Conservation (phyloP, 2,888 invertebrate species). For the Macrophya annulata region DNA sequence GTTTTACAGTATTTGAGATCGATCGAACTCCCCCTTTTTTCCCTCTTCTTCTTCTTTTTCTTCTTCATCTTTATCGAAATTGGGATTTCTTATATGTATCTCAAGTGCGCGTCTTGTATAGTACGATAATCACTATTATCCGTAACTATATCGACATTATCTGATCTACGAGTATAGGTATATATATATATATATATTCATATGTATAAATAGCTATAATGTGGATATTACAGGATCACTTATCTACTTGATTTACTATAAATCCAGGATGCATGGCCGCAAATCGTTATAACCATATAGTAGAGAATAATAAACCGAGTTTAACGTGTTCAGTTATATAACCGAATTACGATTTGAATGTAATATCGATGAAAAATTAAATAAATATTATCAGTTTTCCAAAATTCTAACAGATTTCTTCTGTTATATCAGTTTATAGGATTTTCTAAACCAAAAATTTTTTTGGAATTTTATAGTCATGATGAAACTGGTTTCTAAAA, state of each 20-base stretch:
- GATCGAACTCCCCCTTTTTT: background rate
- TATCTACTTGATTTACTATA: conserved; percentile 35
- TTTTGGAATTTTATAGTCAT: too few relatives aligned
- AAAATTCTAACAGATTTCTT: too few relatives aligned
- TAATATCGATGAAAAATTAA: background rate
- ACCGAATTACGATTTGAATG: too few relatives aligned
- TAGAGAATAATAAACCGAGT: background rate
- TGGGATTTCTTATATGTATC: background rate
- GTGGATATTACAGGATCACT: background rate
- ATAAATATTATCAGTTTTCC: background rate
- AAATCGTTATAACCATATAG: conserved; percentile 22
- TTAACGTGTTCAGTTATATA: background rate
- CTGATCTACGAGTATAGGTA: background rate
- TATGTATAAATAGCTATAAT: background rate
- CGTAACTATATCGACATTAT: background rate
- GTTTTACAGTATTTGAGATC: background rate
- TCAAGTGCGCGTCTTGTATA: background rate
- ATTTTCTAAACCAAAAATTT: too few relatives aligned
- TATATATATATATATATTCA: background rate
- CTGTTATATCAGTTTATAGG: too few relatives aligned
- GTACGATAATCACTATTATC: background rate
- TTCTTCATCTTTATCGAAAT: background rate
- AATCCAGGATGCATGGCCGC: conserved; percentile 28
- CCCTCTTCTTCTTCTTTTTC: background rate
- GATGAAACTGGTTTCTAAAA: too few relatives aligned